A percentile compares a stretch with the other conserved stretches of the same genome.
These are phyloP conservation scores for Platycheirus rosarum DNA, from an alignment of 2,888 invertebrate species.

Conservation along the genomic window DNA sequence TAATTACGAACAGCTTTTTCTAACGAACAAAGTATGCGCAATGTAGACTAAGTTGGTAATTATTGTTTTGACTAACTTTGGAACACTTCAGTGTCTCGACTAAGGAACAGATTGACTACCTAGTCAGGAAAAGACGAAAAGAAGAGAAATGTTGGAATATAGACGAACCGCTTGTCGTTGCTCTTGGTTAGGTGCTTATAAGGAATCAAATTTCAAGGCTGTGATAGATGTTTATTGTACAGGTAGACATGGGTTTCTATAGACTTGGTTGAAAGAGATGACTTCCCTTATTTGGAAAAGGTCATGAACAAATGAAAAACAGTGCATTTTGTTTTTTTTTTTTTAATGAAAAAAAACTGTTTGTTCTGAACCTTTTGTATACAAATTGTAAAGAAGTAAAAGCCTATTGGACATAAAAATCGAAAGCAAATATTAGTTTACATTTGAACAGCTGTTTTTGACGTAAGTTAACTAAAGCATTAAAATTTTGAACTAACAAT, in stretches of 20 bases:
- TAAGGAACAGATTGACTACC: background rate
- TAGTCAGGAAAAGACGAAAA: conserved; percentile 7
- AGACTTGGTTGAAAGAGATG: background rate
- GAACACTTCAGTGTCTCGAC: conserved; percentile 35
- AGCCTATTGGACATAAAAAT: too few species aligned
- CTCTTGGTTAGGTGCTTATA: conserved; percentile 46
- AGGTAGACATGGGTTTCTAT: conserved; percentile 21
- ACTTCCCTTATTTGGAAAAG: conserved; percentile 4
- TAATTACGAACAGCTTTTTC: too few species aligned
- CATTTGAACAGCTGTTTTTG: too few species aligned
- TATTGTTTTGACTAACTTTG: conserved; percentile 27
- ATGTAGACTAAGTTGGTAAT: conserved; percentile 30
- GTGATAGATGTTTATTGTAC: conserved; percentile 48
- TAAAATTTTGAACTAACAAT: too few species aligned
- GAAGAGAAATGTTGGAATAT: background rate
- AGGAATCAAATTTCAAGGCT: conserved; percentile 58
- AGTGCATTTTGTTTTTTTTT: too few species aligned
- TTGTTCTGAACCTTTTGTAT: too few species aligned
- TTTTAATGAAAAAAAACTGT: too few species aligned
- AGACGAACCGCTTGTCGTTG: background rate
- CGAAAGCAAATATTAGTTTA: too few species aligned
- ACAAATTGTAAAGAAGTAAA: too few species aligned
- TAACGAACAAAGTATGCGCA: too few species aligned
- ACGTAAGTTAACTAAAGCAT: too few species aligned
- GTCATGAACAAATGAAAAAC: background rate